A percentile compares a stretch with the other conserved stretches of the same genome.
Evolutionary conservation across 2,797 vertebrate genomes (phyloP).

Genomic region (Cyprinella venusta): DNA sequence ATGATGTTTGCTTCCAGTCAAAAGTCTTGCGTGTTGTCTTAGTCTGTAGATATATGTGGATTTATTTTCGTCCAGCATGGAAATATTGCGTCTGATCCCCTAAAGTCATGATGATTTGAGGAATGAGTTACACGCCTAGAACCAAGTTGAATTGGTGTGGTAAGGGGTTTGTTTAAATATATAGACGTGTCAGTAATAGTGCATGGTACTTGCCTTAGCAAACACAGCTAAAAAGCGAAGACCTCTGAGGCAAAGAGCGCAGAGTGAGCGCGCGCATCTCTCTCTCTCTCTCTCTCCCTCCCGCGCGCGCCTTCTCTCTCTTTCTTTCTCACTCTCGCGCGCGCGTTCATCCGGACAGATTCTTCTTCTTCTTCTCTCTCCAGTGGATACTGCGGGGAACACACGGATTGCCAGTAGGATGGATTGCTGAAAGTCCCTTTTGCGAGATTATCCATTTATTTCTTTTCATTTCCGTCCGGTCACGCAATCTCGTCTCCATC

Average conservation of each 20-base stretch:
- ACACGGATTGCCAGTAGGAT: constrained; percentile 70
- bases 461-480: not conserved
- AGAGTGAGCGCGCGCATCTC: constrained; percentile 21
- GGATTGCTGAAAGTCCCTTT: constrained; percentile 76
- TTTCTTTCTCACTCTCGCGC: constrained; percentile 11
- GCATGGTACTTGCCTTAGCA: not conserved
- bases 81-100: not conserved
- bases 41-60: not conserved
- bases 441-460: constrained; percentile 14
- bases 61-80: not conserved
- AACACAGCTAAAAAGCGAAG: constrained; percentile 18
- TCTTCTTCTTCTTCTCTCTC: constrained; percentile 58
- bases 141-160: not conserved
- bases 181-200: not conserved
- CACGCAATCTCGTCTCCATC: constrained; percentile 42
- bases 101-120: not conserved
- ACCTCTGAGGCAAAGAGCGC: constrained; percentile 25
- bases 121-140: not conserved
- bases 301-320: not conserved
- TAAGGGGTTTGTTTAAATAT: not conserved
- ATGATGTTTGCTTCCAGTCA: not conserved
- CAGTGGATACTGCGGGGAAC: constrained; percentile 89
- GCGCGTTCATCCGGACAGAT: constrained; percentile 15
- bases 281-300: not conserved
- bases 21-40: not conserved